A percentile compares a stretch with the other conserved stretches of the same genome.
Conservation (phyloP, 2,113 vertebrate genomes). For the Gambusia holbrooki region DNA sequence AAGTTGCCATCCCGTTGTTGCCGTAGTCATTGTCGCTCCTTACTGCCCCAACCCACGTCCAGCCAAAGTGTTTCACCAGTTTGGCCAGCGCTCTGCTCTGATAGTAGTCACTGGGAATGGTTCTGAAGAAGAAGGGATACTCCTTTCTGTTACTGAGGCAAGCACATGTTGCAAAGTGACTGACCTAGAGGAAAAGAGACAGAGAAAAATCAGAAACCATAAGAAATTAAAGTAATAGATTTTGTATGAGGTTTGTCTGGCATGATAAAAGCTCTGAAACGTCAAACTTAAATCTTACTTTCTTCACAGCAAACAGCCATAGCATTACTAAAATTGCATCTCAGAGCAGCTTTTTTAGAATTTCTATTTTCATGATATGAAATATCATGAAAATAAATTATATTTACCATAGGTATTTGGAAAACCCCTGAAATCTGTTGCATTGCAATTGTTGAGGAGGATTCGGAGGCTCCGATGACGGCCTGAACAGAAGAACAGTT, state of each 20-base stretch:
- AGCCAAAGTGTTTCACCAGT: conserved; percentile 79
- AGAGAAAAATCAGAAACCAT: neutral
- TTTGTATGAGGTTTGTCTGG: neutral
- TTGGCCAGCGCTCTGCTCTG: conserved; percentile 81
- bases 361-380: too few species aligned
- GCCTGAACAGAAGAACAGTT: conserved; percentile 71
- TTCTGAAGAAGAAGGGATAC: conserved; percentile 81
- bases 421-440: conserved; percentile 76
- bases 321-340: too few species aligned
- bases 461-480: conserved; percentile 80
- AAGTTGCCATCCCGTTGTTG: conserved; percentile 79
- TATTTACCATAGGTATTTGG: conserved; percentile 78
- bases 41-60: conserved; percentile 82
- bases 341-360: neutral
- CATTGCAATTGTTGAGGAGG: conserved; percentile 79
- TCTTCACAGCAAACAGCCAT: neutral
- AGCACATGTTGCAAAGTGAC: conserved; percentile 82
- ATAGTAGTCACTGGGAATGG: conserved; percentile 81
- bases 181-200: conserved; percentile 68
- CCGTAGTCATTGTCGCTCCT: conserved; percentile 82
- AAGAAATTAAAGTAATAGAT: neutral
- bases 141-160: conserved; percentile 80
- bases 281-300: neutral
- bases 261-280: neutral
- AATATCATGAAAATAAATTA: neutral